These are phyloP conservation scores for Xiphophorus hellerii DNA, from an alignment of 2,113 vertebrate species.

Conservation along the genomic window DNA sequence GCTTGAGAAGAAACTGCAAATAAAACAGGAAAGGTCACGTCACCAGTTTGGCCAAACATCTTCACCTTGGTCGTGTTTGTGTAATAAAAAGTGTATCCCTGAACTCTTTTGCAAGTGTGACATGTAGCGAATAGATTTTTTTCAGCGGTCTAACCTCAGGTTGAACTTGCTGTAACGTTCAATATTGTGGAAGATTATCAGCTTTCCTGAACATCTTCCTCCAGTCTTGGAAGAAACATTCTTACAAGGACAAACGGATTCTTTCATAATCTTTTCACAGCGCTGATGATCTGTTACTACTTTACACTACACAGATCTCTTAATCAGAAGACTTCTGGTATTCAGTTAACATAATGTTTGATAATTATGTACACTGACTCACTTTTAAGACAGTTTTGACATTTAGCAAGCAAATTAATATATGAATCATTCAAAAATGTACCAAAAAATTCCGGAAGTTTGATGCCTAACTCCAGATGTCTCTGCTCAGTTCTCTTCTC, in stretches of 20 bases:
- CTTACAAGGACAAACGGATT: not conserved
- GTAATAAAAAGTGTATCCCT: not conserved
- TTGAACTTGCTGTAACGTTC: not conserved
- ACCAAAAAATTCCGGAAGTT: too few species aligned
- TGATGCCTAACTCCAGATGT: slow-evolving; percentile 19
- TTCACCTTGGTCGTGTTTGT: not conserved
- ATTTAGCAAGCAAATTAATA: too few species aligned
- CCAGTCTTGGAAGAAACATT: not conserved
- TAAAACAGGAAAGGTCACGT: too few species aligned
- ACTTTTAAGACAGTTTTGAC: too few species aligned
- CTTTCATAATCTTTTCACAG: not conserved
- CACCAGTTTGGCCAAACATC: not conserved
- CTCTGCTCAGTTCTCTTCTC: slow-evolving; percentile 25
- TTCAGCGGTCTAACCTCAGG: not conserved
- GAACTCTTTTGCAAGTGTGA: too few species aligned
- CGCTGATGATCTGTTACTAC: not conserved
- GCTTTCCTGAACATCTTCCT: not conserved
- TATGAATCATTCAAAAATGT: too few species aligned
- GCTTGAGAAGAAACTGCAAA: too few species aligned
- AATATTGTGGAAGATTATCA: not conserved
- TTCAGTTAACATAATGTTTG: not conserved
- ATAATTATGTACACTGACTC: too few species aligned
- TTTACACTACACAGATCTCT: not conserved
- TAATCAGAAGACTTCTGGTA: not conserved
- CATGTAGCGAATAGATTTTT: not conserved